These are phyloP conservation scores for Myripristis jacobus DNA, from an alignment of 2,797 vertebrate species.

Conservation along the genomic window DNA sequence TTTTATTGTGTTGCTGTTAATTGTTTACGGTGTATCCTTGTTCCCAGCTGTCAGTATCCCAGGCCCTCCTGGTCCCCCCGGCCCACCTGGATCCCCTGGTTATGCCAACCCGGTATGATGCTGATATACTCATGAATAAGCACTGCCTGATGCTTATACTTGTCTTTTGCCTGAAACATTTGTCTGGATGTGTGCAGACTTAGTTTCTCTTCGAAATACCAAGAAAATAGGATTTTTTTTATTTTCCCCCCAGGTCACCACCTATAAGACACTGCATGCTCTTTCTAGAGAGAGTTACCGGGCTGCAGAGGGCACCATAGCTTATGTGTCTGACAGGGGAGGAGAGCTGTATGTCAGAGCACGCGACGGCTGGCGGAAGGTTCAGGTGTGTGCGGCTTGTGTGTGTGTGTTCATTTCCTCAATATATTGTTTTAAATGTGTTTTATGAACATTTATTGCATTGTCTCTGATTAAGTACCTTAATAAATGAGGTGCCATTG, in stretches of 20 bases:
- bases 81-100: slow-evolving; percentile 87
- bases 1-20: background rate
- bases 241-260: slow-evolving; percentile 79
- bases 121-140: background rate
- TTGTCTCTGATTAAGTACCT: no score
- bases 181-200: no score
- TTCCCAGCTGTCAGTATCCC: slow-evolving; percentile 81
- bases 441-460: no score
- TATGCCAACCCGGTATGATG: slow-evolving; percentile 85
- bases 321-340: slow-evolving; percentile 87
- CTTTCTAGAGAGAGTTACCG: slow-evolving; percentile 85
- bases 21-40: slow-evolving; percentile 1
- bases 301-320: slow-evolving; percentile 87
- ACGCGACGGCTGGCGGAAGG: slow-evolving; percentile 88
- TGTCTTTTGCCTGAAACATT: no score
- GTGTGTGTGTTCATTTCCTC: no score
- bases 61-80: slow-evolving; percentile 91
- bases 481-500: no score
- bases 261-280: slow-evolving; percentile 80
- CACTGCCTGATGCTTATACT: background rate
- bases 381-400: slow-evolving; percentile 83
- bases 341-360: slow-evolving; percentile 89
- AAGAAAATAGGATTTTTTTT: no score
- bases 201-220: no score
- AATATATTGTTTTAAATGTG: no score